Conservation (phyloP, 2,113 vertebrate genomes). For the Paradisaea rubra region DNA sequence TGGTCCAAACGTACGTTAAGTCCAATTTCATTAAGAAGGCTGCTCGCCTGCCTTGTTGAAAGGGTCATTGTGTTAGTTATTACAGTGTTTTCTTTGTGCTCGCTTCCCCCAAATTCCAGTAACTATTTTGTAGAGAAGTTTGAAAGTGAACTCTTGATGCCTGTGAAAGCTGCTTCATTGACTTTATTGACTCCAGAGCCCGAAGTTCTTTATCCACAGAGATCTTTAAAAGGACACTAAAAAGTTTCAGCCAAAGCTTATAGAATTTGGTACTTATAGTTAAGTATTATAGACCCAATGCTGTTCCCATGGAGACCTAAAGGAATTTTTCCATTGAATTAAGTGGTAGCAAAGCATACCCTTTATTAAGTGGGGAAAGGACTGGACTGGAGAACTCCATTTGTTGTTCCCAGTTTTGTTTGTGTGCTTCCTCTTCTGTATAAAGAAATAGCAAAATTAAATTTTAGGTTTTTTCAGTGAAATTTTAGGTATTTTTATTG, state of each 20-base stretch:
- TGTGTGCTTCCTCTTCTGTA: background rate
- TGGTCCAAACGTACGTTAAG: slow-evolving; percentile 11
- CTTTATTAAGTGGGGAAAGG: background rate
- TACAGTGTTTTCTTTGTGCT: slow-evolving; percentile 59
- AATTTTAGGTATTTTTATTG: background rate
- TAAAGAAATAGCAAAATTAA: background rate
- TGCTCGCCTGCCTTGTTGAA: slow-evolving; percentile 29
- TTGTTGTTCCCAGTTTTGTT: background rate
- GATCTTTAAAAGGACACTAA: slow-evolving; percentile 46
- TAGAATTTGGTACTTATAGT: slow-evolving; percentile 47
- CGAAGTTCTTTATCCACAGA: slow-evolving; percentile 7
- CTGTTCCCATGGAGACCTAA: slow-evolving; percentile 44
- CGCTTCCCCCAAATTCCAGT: slow-evolving; percentile 20
- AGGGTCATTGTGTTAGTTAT: slow-evolving; percentile 53
- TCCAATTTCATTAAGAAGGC: slow-evolving; percentile 32
- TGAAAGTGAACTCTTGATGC: slow-evolving; percentile 43
- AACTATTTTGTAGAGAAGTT: slow-evolving; percentile 36
- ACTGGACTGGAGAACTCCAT: background rate
- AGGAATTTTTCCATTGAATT: slow-evolving; percentile 51
- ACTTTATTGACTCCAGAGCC: slow-evolving; percentile 38
- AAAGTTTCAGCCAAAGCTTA: slow-evolving; percentile 42
- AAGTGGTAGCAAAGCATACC: slow-evolving; percentile 6
- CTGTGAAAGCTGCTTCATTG: slow-evolving; percentile 42
- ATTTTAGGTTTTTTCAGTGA: background rate
- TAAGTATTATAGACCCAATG: slow-evolving; percentile 14